Base-by-base conservation (phyloP, 2,797 vertebrate genomes). In the Pempheris klunzingeri region DNA sequence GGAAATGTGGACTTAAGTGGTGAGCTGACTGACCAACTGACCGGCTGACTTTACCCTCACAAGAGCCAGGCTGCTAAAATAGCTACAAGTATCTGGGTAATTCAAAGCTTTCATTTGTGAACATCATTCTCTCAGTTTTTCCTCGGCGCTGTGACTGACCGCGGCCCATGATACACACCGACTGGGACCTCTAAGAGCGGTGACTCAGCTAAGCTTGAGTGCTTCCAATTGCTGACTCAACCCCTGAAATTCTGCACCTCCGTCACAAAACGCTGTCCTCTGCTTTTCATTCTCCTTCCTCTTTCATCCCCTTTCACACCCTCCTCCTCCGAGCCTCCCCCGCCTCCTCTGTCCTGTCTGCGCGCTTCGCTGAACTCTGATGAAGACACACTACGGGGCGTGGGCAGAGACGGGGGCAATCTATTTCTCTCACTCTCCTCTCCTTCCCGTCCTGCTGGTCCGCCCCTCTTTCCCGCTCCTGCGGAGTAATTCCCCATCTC, bases 331-430 rank as follows among this genome's bases (percentile, higher is more conserved):
- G 13, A 70, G 61, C 78, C 75, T 80, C 83, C 79, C 79, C 87
- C 59, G 43, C 81, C 87, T 87, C 80, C 82, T 85, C 87, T 79
- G 84, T 85, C 90, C 77, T 81, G 88, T 78, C 84, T 74, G 70
- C 36, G 44, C 81, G 90, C 91, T 90, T 74, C 80, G 76, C 88
- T 91, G 91, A 88, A 73, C 88, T 89, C 90, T 94, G 93, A 93
- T 91, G 92, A 93, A 93, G 92, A 93, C 87, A 78, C 90, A 92
- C 90, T 88, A 87, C 76, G 66, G 71, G 82, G 91, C 76, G 82
- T 84, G 88, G 86, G 85, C 86, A 88, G 84, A 83, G 86, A 87
- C 70, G 79, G 89, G 91, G 88, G 86, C 85, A 88, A 91, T 92
- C 84, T 84, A 91, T 93, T 91, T 92, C 84, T 75, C 78, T 75